Base-by-base conservation (phyloP, 1,140 invertebrate species). In the Halyomorpha halys region DNA sequence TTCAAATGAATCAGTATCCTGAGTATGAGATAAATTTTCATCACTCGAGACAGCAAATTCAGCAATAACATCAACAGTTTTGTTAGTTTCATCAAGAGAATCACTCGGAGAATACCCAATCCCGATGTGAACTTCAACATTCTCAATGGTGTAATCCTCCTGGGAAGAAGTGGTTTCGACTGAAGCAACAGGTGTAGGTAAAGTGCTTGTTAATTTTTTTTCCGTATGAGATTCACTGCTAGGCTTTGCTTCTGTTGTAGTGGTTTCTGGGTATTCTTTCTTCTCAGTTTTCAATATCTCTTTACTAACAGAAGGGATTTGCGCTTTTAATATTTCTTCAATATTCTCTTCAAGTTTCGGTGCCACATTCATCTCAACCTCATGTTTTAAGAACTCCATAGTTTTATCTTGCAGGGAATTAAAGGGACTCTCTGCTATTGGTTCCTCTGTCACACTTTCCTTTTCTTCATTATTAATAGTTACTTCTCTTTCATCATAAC, bases 101-200 rank as follows among this genome's bases (percentile, higher is more conserved):
- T 60, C 59, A 19, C 15, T 21, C 16, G 27, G 27, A 18, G 27
- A 39, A 30, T 8, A 60, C 3, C 59, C 59, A 39, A 39, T 39
- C 0, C 56, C 64, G 2, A 65, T 27, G 6, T 65, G 14, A 15
- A 54, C 21, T 59, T 39, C 23, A 25, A 59, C 34, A 64, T 19
- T 59, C 34, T 44, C 16, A 21, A 39, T 61, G 0, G 30, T 39
- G 6, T 64, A 53, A 16, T 59, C 63, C 30, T 64, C 63, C 11
- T 47, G 63, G n/a, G 63, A 54, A 4, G 54, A 51, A 16, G 23
- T 16, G 15, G 53, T 56, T 25, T 64, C 63, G 6, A 54, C 54
- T 16, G 63, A 64, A 30, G 56, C 63, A 3, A 49, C 45, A 39
- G 34, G 34, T 11, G 34, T 39, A 11, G 34, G 34, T 39, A 39